phyloP scores from a whole-genome alignment of 1,140 invertebrate genomes.

The Camponotus pennsylvanicus region DNA sequence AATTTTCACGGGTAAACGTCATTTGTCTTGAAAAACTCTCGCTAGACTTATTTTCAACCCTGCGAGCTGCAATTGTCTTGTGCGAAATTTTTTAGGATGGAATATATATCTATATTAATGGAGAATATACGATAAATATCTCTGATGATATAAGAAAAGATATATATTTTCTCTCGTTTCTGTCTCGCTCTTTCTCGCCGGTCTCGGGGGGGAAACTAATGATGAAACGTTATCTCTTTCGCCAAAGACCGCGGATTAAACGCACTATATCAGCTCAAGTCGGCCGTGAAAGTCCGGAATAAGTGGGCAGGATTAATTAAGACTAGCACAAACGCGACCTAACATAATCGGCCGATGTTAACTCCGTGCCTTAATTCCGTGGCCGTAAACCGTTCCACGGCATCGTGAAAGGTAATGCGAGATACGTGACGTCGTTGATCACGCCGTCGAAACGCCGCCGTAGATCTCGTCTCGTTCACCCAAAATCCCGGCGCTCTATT shows the following conservation, averaged over 20 bases:
- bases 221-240: constrained; percentile 43
- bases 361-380: constrained; percentile 48
- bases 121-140: constrained; percentile 7
- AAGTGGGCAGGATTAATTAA: constrained; percentile 51
- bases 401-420: constrained; percentile 35
- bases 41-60: constrained; percentile 28
- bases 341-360: constrained; percentile 57
- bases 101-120: background rate
- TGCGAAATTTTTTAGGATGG: constrained; percentile 5
- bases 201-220: background rate
- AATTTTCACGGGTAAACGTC: constrained; percentile 1
- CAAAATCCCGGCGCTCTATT: background rate
- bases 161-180: background rate
- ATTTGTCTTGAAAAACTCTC: background rate
- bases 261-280: constrained; percentile 29
- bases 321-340: constrained; percentile 14
- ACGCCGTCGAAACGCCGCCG: constrained; percentile 12
- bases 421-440: constrained; percentile 63
- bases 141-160: background rate
- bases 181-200: background rate
- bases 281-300: constrained; percentile 37
- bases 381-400: constrained; percentile 47
- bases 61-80: constrained; percentile 12
- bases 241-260: constrained; percentile 50
- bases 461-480: background rate